Conservation (phyloP, 2,797 vertebrate species). For the Spondyliosoma cantharus region DNA sequence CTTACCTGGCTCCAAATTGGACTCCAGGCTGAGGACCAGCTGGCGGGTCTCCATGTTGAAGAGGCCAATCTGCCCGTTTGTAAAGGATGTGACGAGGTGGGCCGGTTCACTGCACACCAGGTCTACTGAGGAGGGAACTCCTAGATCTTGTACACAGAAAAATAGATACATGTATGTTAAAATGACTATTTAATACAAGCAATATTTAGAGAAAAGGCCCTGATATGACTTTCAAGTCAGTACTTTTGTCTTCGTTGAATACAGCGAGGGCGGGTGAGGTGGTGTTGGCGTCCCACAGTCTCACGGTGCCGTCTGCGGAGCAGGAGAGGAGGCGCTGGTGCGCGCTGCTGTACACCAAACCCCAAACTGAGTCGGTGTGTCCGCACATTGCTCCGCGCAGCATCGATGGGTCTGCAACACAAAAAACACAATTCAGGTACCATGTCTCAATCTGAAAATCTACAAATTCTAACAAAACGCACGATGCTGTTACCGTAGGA, state of each 20-base stretch:
- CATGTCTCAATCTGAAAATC: neutral
- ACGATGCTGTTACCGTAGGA: conserved; percentile 87
- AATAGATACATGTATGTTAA: neutral
- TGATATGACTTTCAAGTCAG: neutral
- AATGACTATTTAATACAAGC: neutral
- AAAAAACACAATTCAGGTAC: conserved; percentile 9
- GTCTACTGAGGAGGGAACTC: conserved; percentile 95
- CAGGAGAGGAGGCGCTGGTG: conserved; percentile 96
- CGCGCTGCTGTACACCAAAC: conserved; percentile 92
- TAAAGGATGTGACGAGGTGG: conserved; percentile 96
- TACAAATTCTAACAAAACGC: neutral
- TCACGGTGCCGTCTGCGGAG: conserved; percentile 95
- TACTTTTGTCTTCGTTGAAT: conserved; percentile 96
- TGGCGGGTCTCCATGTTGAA: conserved; percentile 98
- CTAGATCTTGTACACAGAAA: conserved; percentile 84
- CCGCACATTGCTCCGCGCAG: conserved; percentile 91
- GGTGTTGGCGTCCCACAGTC: conserved; percentile 93
- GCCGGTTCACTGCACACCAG: conserved; percentile 96
- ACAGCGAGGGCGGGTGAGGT: conserved; percentile 90
- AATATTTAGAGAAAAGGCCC: neutral
- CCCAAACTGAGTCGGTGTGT: conserved; percentile 96
- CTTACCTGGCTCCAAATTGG: conserved; percentile 87
- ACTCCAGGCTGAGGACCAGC: conserved; percentile 92
- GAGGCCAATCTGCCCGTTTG: conserved; percentile 92
- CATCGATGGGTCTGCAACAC: conserved; percentile 90